Percentiles rank a stretch among this genome's conserved stretches.
Conservation (phyloP, 2,797 vertebrate species). For the Macrochelys suwanniensis region DNA sequence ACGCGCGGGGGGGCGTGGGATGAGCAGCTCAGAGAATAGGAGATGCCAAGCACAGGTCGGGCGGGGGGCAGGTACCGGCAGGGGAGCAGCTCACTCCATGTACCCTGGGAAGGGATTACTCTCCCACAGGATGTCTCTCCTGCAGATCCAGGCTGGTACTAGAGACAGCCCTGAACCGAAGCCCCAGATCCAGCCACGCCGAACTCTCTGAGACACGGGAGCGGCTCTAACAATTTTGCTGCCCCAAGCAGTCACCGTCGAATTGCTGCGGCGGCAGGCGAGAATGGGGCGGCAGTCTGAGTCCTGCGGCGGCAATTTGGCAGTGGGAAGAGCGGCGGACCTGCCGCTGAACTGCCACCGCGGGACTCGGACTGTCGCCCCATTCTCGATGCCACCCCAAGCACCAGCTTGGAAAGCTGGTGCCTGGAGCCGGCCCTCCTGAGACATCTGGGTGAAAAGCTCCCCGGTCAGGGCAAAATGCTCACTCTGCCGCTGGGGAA, state of each 20-base stretch:
- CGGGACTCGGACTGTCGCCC: too few relatives aligned
- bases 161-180: background rate
- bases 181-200: background rate
- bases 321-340: too few relatives aligned
- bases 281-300: too few relatives aligned
- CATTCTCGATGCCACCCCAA: too few relatives aligned
- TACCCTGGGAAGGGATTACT: background rate
- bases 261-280: too few relatives aligned
- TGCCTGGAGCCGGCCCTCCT: background rate
- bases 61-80: rapidly evolving
- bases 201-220: background rate
- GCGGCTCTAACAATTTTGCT: too few relatives aligned
- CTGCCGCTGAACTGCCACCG: too few relatives aligned
- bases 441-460: background rate
- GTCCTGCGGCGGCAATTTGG: too few relatives aligned
- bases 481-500: background rate
- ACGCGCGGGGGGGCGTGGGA: too few relatives aligned
- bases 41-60: background rate
- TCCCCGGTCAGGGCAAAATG: background rate
- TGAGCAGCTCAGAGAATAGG: background rate
- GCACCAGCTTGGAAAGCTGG: too few relatives aligned
- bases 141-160: background rate
- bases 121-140: background rate
- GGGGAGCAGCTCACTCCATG: background rate
- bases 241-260: too few relatives aligned